Conservation (phyloP, 2,888 invertebrate genomes). For the Neria commutata region DNA sequence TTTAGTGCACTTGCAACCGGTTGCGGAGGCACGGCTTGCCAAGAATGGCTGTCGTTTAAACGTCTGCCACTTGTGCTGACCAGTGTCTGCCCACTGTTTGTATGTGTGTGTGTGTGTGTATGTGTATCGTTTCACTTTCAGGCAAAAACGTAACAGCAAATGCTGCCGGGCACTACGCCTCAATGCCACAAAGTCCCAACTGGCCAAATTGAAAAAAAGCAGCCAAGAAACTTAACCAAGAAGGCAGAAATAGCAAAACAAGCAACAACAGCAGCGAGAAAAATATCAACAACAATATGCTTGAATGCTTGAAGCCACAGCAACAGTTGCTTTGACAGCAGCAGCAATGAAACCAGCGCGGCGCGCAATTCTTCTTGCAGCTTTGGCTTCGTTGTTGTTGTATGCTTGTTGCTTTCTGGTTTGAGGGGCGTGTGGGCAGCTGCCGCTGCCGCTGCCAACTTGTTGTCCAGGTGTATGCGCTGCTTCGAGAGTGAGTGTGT, state of each 20-base stretch:
- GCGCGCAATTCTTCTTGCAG: neutral
- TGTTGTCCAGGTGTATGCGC: neutral
- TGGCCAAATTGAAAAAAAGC: too few species aligned
- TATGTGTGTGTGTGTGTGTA: neutral
- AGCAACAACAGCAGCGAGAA: slow-evolving; percentile 4
- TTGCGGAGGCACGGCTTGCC: neutral
- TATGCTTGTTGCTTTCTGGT: neutral
- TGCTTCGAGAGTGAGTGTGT: too few species aligned
- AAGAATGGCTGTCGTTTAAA: neutral
- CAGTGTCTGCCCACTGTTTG: neutral
- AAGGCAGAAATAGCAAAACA: neutral
- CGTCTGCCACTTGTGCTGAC: neutral
- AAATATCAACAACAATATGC: too few species aligned
- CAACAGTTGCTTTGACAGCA: neutral
- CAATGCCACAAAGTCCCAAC: too few species aligned
- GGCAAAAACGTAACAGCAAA: slow-evolving; percentile 3
- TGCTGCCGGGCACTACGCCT: too few species aligned
- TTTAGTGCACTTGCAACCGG: too few species aligned
- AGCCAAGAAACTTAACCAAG: neutral
- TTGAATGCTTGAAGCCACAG: too few species aligned
- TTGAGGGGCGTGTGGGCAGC: slow-evolving; percentile 13
- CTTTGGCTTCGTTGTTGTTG: neutral
- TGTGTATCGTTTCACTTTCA: slow-evolving; percentile 2
- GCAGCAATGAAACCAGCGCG: neutral
- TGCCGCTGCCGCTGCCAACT: neutral